Percentiles rank a stretch among this genome's conserved stretches.
Evolutionary conservation across 2,888 invertebrate genomes (phyloP).

Genomic region (Drosophila quinaria): DNA sequence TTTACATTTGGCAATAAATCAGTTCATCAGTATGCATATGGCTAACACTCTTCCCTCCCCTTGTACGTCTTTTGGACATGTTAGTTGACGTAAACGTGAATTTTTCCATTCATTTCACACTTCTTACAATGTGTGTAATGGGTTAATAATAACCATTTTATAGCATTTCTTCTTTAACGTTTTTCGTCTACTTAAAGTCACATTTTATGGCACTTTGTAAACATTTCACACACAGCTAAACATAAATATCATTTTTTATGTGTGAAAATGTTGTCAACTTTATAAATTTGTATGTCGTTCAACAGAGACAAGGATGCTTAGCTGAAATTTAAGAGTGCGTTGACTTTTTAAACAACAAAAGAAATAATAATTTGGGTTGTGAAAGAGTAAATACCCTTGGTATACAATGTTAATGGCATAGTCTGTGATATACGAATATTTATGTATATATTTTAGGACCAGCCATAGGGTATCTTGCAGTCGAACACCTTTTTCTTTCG

Average conservation of each 20-base stretch:
- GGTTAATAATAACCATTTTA: slow-evolving; percentile 35
- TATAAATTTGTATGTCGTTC: slow-evolving; percentile 13
- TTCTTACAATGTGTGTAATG: slow-evolving; percentile 12
- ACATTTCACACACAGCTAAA: slow-evolving; percentile 19
- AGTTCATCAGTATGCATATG: slow-evolving; percentile 38
- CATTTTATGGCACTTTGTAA: slow-evolving; percentile 37
- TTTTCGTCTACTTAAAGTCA: slow-evolving; percentile 15
- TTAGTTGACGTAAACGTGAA: slow-evolving; percentile 46
- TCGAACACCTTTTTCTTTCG: not conserved
- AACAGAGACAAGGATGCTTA: slow-evolving; percentile 19
- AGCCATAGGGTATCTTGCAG: not conserved
- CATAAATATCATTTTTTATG: slow-evolving; percentile 33
- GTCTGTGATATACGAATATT: not conserved
- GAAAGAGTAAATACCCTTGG: not conserved
- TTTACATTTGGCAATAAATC: slow-evolving; percentile 9
- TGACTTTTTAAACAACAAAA: slow-evolving; percentile 7
- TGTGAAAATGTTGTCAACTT: slow-evolving; percentile 8
- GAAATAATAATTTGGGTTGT: not conserved
- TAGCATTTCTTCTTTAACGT: slow-evolving; percentile 35
- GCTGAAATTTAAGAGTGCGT: slow-evolving; percentile 19
- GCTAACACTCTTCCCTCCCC: not conserved
- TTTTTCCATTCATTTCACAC: slow-evolving; percentile 30
- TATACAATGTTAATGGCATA: not conserved
- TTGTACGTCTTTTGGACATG: slow-evolving; percentile 33
- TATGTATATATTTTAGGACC: not conserved